Evolutionary conservation across 2,797 vertebrate genomes (phyloP), one percentile per base, ranked within the genome.

Genomic region (Chrysolophus pictus): DNA sequence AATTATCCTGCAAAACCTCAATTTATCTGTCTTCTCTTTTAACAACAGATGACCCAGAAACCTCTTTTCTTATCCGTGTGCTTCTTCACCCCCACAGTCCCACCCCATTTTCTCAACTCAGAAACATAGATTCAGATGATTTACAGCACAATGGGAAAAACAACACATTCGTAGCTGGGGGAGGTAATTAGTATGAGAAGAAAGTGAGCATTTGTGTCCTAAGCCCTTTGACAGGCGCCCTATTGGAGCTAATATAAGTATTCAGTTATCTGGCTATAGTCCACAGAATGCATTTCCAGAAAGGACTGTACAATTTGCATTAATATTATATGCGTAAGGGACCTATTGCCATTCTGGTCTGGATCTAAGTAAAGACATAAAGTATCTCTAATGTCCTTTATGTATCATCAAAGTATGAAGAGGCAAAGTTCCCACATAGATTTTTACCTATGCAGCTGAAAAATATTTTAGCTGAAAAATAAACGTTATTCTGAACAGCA

Each of bases 401-500:
- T 1, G 0, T 79, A 76, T 80, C 81, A 89, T 84, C 87, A 78
- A 87, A 93, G 46, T 87, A 88, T 68, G 79, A 93, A 96, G 91
- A 95, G 19, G 78, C n/a, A 68, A 93, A 94, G 77, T 84, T 94
- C 91, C 71, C 90, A 46, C 73, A 88, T 33, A 80, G 55, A 69
- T 84, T 95, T 93, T 89, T 85, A 92, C 81, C 90, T 94, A 56
- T 55, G n/a, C 3, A 3, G 9, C 16, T 84, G 28, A 49, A 91
- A 93, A 95, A 87, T 93, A 94, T 92, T 91, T 92, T 74, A 95
- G 71, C 72, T 92, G 79, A 88, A 96, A 95, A 94, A 93, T 79
- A 96, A 96, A 96, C 94, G 51, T 94, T 95, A 93, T 96, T 96
- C 82, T 95, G 93, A 96, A 75, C 81, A 84, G 81, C 79, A 83